Conservation (phyloP, 2,797 vertebrate species). For the Chaenodraco wilsoni region DNA sequence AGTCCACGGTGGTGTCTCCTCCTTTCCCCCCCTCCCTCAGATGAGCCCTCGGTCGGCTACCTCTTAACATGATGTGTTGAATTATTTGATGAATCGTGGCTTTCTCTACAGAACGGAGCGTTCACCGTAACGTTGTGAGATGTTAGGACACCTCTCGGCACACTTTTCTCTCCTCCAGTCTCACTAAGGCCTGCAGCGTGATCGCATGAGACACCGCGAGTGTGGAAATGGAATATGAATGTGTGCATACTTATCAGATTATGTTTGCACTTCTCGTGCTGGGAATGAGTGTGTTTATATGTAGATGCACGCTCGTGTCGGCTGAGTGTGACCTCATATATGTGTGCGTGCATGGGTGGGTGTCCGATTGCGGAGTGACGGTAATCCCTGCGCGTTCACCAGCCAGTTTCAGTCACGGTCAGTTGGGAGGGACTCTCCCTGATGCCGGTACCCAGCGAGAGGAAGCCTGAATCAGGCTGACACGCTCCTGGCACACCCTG, state of each 20-base stretch:
- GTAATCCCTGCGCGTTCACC: conserved; percentile 57
- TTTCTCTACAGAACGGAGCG: conserved; percentile 47
- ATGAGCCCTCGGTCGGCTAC: conserved; percentile 51
- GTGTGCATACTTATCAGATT: conserved; percentile 57
- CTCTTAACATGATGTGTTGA: conserved; percentile 44
- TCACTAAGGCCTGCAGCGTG: conserved; percentile 20
- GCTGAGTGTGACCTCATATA: conserved; percentile 15
- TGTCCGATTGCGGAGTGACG: conserved; percentile 20
- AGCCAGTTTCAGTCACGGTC: conserved; percentile 68
- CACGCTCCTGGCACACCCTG: conserved; percentile 68
- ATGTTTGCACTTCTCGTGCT: conserved; percentile 32
- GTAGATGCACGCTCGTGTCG: conserved; percentile 24
- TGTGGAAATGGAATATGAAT: conserved; percentile 36
- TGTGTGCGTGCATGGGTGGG: conserved; percentile 12
- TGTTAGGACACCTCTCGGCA: conserved; percentile 58
- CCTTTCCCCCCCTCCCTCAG: conserved; percentile 2
- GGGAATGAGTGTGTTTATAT: conserved; percentile 25
- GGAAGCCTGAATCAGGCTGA: conserved; percentile 74
- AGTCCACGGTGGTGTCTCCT: conserved; percentile 32
- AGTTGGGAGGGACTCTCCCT: conserved; percentile 49
- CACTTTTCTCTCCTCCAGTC: conserved; percentile 32
- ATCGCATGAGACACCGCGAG: conserved; percentile 59
- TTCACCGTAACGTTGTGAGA: conserved; percentile 59
- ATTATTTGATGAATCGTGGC: conserved; percentile 61
- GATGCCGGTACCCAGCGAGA: conserved; percentile 57